Evolutionary conservation across 2,888 invertebrate species (phyloP).

Genomic region (Masnerella sp.): DNA sequence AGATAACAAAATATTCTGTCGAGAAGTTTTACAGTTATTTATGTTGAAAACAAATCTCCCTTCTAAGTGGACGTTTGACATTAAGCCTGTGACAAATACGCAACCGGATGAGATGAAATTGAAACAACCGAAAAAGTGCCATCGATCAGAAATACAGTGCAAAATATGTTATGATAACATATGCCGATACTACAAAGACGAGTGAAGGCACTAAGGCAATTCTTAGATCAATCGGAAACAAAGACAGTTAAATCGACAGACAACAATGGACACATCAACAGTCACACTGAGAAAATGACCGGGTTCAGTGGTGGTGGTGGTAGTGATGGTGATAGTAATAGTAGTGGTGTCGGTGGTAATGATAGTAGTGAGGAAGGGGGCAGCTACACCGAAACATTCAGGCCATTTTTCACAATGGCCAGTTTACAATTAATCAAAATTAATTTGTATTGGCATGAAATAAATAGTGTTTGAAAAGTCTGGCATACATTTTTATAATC

Average conservation of each 20-base stretch:
- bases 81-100: too few relatives aligned
- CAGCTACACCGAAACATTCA: constrained; percentile 76
- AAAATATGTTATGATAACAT: constrained; percentile 37
- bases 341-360: constrained; percentile 58
- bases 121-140: constrained; percentile 18
- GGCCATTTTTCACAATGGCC: constrained; percentile 73
- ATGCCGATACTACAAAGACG: constrained; percentile 42
- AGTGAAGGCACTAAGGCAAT: constrained; percentile 43
- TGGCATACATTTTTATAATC: neutral
- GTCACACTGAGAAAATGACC: constrained; percentile 74
- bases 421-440: constrained; percentile 67
- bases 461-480: constrained; percentile 42
- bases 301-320: constrained; percentile 71
- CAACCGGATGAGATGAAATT: constrained; percentile 17
- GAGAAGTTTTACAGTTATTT: too few relatives aligned
- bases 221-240: constrained; percentile 54
- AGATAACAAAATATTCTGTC: too few relatives aligned
- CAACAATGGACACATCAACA: constrained; percentile 69
- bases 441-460: constrained; percentile 61
- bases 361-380: constrained; percentile 72
- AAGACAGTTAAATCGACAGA: constrained; percentile 69
- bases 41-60: too few relatives aligned
- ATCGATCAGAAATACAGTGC: constrained; percentile 41
- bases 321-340: constrained; percentile 63
- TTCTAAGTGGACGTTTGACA: too few relatives aligned